These are phyloP conservation scores for Silvanus unidentatus DNA, from an alignment of 2,888 invertebrate species.

Conservation along the genomic window DNA sequence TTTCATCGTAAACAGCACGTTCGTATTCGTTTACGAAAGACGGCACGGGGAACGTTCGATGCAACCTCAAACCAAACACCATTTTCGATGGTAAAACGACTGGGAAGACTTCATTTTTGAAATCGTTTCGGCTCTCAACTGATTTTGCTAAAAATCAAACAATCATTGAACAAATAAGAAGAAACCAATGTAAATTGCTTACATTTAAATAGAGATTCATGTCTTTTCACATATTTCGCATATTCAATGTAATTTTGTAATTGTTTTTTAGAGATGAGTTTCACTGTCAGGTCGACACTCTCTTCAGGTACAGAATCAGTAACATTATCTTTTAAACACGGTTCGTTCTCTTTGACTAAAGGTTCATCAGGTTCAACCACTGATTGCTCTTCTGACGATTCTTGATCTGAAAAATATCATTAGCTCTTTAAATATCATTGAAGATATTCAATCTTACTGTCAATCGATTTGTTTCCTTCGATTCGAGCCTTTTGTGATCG, in stretches of 20 bases:
- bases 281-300: background rate
- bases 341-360: conserved; percentile 12
- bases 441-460: no score
- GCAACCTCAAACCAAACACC: conserved; percentile 62
- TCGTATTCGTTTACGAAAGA: conserved; percentile 56
- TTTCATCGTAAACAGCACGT: conserved; percentile 59
- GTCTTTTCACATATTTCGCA: conserved; percentile 32
- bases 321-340: no score
- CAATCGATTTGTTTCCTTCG: no score
- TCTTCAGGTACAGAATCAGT: no score
- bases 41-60: conserved; percentile 53
- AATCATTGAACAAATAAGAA: no score
- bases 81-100: conserved; percentile 57
- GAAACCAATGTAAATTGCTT: conserved; percentile 14
- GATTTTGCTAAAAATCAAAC: conserved; percentile 24
- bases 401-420: no score
- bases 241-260: conserved; percentile 29
- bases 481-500: no score
- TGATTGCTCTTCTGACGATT: no score
- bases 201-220: conserved; percentile 33
- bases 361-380: conserved; percentile 5
- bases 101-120: conserved; percentile 52
- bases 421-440: no score
- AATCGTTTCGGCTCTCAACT: conserved; percentile 28
- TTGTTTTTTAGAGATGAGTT: conserved; percentile 24